Evolutionary conservation across 2,797 vertebrate species (phyloP).

Genomic region (Pseudopleuronectes americanus): DNA sequence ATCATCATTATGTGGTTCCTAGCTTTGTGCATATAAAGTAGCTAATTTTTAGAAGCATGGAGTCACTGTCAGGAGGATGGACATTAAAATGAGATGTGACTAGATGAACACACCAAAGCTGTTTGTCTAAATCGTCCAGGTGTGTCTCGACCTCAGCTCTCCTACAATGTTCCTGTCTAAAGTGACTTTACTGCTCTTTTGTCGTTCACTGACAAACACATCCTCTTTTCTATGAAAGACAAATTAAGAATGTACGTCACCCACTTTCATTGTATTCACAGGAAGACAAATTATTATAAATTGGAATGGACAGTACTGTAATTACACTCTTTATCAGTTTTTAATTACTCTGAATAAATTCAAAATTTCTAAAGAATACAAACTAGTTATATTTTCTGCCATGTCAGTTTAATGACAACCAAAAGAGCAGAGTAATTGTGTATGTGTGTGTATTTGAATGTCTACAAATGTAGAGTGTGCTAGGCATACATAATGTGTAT

Average conservation of each 20-base stretch:
- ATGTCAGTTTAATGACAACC: constrained; percentile 13
- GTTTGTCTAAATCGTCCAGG: constrained; percentile 53
- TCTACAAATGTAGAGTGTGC: not conserved
- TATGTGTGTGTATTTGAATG: not conserved
- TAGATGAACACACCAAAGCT: constrained; percentile 44
- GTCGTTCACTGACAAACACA: constrained; percentile 41
- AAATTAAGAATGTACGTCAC: not conserved
- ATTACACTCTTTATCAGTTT: constrained; percentile 46
- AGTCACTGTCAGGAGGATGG: constrained; percentile 32
- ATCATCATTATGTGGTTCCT: not conserved
- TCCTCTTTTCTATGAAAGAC: constrained; percentile 8
- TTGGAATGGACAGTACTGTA: constrained; percentile 22
- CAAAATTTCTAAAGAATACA: constrained; percentile 23
- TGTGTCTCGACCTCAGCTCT: constrained; percentile 6
- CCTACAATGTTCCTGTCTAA: constrained; percentile 10
- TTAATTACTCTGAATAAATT: constrained; percentile 50
- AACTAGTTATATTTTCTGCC: constrained; percentile 26
- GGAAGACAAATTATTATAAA: constrained; percentile 34
- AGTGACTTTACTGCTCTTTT: constrained; percentile 25
- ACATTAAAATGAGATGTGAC: constrained; percentile 14
- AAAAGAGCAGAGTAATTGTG: not conserved
- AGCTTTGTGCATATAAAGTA: not conserved
- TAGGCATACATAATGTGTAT: not conserved
- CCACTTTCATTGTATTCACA: constrained; percentile 15
- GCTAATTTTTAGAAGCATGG: not conserved